phyloP scores from a whole-genome alignment of 2,113 vertebrate species.

The Solea solea region DNA sequence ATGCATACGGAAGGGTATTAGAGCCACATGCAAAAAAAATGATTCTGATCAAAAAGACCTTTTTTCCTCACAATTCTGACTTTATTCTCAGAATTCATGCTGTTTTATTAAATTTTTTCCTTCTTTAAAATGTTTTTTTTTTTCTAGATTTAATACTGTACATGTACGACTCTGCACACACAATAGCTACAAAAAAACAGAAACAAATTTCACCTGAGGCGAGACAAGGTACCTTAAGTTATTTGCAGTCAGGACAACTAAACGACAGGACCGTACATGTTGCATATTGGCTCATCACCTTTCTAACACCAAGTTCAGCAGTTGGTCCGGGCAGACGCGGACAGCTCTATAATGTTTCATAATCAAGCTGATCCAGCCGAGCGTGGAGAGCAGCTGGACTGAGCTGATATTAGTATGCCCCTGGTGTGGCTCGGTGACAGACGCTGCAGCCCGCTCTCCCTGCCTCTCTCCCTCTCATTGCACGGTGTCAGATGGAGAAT shows the following conservation, averaged over 20 bases:
- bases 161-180: not conserved
- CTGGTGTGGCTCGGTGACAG: constrained; percentile 55
- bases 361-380: constrained; percentile 57
- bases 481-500: constrained; percentile 59
- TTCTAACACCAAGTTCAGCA: constrained; percentile 36
- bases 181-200: not conserved
- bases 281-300: constrained; percentile 36
- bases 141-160: too few relatives aligned
- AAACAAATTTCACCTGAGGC: too few relatives aligned
- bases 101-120: too few relatives aligned
- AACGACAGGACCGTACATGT: constrained; percentile 16
- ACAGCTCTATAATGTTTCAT: constrained; percentile 65
- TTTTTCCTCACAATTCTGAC: too few relatives aligned
- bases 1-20: too few relatives aligned
- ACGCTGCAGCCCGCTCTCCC: constrained; percentile 39
- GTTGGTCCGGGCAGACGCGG: constrained; percentile 36
- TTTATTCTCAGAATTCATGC: too few relatives aligned
- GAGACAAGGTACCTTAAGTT: too few relatives aligned
- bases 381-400: constrained; percentile 64
- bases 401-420: constrained; percentile 70
- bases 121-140: too few relatives aligned
- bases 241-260: constrained; percentile 17
- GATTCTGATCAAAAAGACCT: too few relatives aligned
- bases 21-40: too few relatives aligned
- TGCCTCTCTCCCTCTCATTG: constrained; percentile 24